These are phyloP conservation scores for Eulemur rufifrons DNA, from an alignment of 2,113 vertebrate species.

Conservation along the genomic window DNA sequence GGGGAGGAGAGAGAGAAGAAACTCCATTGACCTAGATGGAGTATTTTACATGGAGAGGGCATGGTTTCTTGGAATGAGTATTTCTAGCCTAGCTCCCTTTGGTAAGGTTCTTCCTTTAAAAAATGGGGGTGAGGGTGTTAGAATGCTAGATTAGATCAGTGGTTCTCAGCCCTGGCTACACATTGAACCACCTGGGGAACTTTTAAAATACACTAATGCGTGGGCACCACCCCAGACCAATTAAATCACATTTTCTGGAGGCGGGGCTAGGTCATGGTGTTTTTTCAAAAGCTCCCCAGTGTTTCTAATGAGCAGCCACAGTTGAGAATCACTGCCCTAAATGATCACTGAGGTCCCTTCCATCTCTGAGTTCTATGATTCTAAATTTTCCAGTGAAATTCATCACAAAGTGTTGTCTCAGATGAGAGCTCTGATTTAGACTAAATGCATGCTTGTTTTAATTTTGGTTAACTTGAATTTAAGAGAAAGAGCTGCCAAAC, in stretches of 20 bases:
- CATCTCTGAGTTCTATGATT: not conserved
- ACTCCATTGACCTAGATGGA: not conserved
- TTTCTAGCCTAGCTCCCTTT: not conserved
- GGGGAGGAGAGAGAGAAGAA: not conserved
- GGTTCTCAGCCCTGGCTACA: not conserved
- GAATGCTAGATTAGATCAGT: not conserved
- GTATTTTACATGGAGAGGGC: not conserved
- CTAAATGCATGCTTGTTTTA: not conserved
- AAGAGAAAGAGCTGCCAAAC: slow-evolving; percentile 12
- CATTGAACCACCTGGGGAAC: not conserved
- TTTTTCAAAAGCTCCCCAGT: not conserved
- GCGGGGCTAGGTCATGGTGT: not conserved
- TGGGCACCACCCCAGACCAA: not conserved
- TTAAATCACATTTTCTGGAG: not conserved
- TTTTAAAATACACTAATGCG: not conserved
- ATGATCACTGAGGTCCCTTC: not conserved
- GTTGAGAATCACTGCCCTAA: not conserved
- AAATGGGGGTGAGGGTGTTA: not conserved
- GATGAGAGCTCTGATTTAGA: slow-evolving; percentile 7
- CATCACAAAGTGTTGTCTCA: not conserved
- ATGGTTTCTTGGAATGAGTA: not conserved
- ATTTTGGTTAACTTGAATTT: slow-evolving; percentile 37
- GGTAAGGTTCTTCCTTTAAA: slow-evolving; percentile 24
- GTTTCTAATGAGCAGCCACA: not conserved
- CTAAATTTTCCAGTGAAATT: not conserved